A percentile compares a stretch with the other conserved stretches of the same genome.
Evolutionary conservation across 92 coral and sea anemone species (phyloP).

Genomic region (Micromussa lordhowensis): DNA sequence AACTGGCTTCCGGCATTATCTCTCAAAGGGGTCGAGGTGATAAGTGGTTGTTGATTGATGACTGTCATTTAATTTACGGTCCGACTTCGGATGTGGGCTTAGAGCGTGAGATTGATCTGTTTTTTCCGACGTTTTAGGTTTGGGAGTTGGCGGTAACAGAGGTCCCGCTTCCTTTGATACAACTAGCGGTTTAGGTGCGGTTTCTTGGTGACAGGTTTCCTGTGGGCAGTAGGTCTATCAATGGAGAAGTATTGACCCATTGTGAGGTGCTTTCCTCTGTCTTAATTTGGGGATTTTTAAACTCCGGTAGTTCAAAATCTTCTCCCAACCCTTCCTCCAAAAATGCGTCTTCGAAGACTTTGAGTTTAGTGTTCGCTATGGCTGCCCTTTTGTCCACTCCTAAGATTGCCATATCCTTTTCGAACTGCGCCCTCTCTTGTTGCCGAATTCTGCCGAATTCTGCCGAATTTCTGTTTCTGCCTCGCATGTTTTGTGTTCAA

Average conservation of each 20-base stretch:
- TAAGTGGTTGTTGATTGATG: constrained; percentile 28
- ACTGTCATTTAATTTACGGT: background rate
- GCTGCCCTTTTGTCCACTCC: constrained; percentile 58
- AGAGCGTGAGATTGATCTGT: constrained; percentile 13
- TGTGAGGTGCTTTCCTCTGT: background rate
- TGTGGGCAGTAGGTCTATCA: background rate
- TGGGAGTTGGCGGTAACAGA: constrained; percentile 7
- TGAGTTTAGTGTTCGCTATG: constrained; percentile 67
- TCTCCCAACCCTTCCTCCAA: constrained; percentile 50
- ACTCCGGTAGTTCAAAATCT: constrained; percentile 7
- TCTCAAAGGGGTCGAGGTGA: constrained; percentile 41
- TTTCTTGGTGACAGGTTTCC: constrained; percentile 6
- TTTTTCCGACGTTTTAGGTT: constrained; percentile 13
- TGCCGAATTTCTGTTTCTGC: constrained; percentile 60
- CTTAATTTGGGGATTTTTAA: no score
- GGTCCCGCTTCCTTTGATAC: background rate
- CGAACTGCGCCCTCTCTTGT: constrained; percentile 57
- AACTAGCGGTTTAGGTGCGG: constrained; percentile 1
- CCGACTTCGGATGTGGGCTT: background rate
- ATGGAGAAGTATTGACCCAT: constrained; percentile 7
- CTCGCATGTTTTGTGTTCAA: constrained; percentile 48
- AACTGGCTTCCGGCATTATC: constrained; percentile 47
- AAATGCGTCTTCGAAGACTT: constrained; percentile 55
- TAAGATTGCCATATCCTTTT: constrained; percentile 57
- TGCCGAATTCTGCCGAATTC: constrained; percentile 35